phyloP scores from a whole-genome alignment of 2,888 invertebrate genomes.

The Dicyrtoma fusca region DNA sequence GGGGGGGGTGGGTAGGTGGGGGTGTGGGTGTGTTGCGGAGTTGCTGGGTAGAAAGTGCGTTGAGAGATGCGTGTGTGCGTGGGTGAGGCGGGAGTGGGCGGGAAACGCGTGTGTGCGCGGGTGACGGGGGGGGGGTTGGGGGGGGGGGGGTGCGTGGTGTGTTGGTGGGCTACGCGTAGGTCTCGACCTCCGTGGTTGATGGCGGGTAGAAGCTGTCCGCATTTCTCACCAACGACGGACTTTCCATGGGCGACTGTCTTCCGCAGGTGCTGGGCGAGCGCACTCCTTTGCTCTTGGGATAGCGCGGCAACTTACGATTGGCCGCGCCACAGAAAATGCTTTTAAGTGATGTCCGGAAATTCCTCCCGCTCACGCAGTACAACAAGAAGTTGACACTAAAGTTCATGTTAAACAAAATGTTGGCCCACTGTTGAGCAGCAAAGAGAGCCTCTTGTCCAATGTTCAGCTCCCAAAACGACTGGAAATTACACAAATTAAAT shows the following conservation, averaged over 20 bases:
- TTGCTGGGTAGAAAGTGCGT: too few species aligned
- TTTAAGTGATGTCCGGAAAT: constrained; percentile 70
- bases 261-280: constrained; percentile 8
- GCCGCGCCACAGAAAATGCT: constrained; percentile 37
- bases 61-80: too few species aligned
- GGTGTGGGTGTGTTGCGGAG: too few species aligned
- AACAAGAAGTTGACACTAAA: constrained; percentile 82
- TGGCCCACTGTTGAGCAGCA: constrained; percentile 56
- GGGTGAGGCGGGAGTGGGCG: too few species aligned
- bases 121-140: too few species aligned
- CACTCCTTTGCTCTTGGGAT: constrained; percentile 13
- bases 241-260: background rate
- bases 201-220: constrained; percentile 28
- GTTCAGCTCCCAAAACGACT: constrained; percentile 29
- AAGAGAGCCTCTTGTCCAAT: constrained; percentile 26
- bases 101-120: too few species aligned
- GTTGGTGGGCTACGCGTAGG: constrained; percentile 35
- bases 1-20: too few species aligned
- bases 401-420: constrained; percentile 76
- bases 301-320: background rate
- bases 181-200: constrained; percentile 32
- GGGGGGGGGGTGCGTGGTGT: too few species aligned
- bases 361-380: constrained; percentile 80
- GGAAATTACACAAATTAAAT: constrained; percentile 14
- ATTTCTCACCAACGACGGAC: constrained; percentile 7